These are phyloP conservation scores for Catocala fraxini DNA, from an alignment of 2,888 invertebrate species.

Conservation along the genomic window DNA sequence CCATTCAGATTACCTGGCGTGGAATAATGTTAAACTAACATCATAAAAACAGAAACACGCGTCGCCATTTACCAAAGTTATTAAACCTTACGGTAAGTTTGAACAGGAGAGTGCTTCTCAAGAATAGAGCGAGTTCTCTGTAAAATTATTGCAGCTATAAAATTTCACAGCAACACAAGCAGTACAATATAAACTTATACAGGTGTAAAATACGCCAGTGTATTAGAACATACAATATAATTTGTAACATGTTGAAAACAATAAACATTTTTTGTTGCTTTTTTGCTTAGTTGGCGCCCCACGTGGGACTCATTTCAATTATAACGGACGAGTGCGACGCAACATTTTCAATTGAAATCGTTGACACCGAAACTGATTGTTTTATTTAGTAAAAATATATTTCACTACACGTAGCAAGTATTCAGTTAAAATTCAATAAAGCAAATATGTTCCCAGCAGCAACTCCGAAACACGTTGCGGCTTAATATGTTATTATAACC, in stretches of 20 bases:
- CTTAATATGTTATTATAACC: conserved; percentile 38
- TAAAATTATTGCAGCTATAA: conserved; percentile 42
- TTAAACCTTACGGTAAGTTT: conserved; percentile 33
- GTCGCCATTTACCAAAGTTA: conserved; percentile 35
- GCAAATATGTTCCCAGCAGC: conserved; percentile 14
- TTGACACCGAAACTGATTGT: conserved; percentile 25
- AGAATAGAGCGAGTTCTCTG: conserved; percentile 27
- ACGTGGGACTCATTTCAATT: conserved; percentile 53
- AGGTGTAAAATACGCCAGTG: conserved; percentile 19
- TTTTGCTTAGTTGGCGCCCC: conserved; percentile 55
- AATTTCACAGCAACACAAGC: conserved; percentile 32
- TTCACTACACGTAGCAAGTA: too few species aligned
- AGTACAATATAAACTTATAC: conserved; percentile 11
- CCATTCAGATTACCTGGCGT: conserved; percentile 26
- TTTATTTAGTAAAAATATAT: conserved; percentile 5
- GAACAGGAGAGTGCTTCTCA: conserved; percentile 24
- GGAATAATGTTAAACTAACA: conserved; percentile 24
- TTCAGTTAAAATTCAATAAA: conserved; percentile 5
- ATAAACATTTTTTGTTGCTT: conserved; percentile 40
- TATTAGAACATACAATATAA: conserved; percentile 12
- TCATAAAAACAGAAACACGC: conserved; percentile 42
- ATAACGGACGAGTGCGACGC: conserved; percentile 29
- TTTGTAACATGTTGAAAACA: conserved; percentile 37
- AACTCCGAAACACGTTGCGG: conserved; percentile 24
- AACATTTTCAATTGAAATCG: conserved; percentile 23